Evolutionary conservation across 2,113 vertebrate genomes (phyloP).

Genomic region (Chionis minor): DNA sequence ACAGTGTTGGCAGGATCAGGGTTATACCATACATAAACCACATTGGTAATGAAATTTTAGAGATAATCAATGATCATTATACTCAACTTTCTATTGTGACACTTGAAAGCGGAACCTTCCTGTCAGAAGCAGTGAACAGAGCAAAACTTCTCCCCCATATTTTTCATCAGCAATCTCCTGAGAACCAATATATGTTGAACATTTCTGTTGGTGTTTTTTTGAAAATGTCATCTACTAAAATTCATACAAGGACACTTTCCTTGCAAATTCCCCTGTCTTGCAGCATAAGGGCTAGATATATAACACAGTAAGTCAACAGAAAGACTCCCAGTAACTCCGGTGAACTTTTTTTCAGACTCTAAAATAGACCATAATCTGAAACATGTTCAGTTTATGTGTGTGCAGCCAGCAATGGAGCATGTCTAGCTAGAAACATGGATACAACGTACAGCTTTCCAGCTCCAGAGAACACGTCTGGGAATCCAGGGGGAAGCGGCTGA

Average conservation of each 20-base stretch:
- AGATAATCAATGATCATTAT: not conserved
- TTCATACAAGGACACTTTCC: not conserved
- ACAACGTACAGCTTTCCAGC: conserved; percentile 92
- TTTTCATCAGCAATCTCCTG: not conserved
- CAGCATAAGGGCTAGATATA: not conserved
- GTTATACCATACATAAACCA: not conserved
- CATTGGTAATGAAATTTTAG: not conserved
- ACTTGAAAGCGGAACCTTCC: not conserved
- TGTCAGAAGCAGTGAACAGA: not conserved
- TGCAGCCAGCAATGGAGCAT: not conserved
- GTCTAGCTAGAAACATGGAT: not conserved
- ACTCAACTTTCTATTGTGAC: not conserved
- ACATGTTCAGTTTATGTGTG: fast-evolving
- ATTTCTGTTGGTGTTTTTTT: not conserved
- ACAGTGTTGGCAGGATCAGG: not conserved
- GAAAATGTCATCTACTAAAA: not conserved
- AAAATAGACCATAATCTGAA: not conserved
- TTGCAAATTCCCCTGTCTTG: not conserved
- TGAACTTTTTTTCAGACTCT: not conserved
- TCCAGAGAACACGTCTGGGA: conserved; percentile 94
- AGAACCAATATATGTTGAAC: not conserved
- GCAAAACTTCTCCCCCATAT: not conserved
- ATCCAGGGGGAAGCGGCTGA: conserved; percentile 94
- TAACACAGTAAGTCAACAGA: not conserved
- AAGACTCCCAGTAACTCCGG: not conserved